Evolutionary conservation across 2,888 invertebrate genomes (phyloP), one percentile per base, ranked within the genome.

Genomic region (Caenorhabditis drosophilae): DNA sequence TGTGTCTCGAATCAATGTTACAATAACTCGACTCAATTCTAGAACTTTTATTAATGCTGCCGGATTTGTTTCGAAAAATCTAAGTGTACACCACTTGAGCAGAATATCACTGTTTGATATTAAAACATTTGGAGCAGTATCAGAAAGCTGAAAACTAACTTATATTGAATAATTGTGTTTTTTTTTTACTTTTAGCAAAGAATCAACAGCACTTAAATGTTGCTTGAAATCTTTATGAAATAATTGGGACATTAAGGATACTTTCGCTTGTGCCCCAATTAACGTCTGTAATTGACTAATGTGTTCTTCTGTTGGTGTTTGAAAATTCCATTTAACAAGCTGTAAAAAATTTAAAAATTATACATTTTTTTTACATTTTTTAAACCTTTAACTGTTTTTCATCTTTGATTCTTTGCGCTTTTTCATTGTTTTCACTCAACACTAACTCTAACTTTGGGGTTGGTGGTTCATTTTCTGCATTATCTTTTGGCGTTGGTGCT

Each of bases 61-160:
- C 11, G 97, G 96, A 87, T 98, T 98, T 23, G 97, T 98, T 86
- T 98, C 97, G 83, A 95, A 97, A 87, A 98, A 98, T 62, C 97
- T 88, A 45, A 98, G 86, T 0, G 96, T 95, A 76, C 95, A 85
- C 97, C 97, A 98, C 84, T 95, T 95, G 44, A 98, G 88, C 54
- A 98, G 90, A 66, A 98, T 87, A 87, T 98, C 98, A 66, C 95
- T 87, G 86, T 97, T 97, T 20, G 90, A 89, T 73, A 92, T 89
- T 40, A 94, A 88, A 0, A 92, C 90, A 76, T 89, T 88, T 38
- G 89, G 89, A 4, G 73, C 34, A 3, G 56, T 40, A 18, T 72
- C 66, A 11, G 56, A 73, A 20, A 71, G 51, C 58, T 77, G 50
- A n/a, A 68, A 22, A 56, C 7, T 1, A 34, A 34, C 12, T 31